phyloP scores from a whole-genome alignment of 2,888 invertebrate species.

The Hemicrepidius hirtus region DNA sequence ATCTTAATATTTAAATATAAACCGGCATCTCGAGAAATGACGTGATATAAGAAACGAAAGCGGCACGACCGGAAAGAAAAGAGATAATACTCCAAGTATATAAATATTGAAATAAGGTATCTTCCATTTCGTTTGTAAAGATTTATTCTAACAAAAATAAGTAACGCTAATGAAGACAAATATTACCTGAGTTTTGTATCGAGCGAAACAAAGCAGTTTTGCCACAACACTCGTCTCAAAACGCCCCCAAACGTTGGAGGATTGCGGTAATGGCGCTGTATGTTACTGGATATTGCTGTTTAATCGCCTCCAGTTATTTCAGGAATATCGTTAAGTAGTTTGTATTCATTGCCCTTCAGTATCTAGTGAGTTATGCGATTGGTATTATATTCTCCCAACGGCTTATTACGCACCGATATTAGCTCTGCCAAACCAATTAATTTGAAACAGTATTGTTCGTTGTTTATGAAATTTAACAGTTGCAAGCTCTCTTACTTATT shows the following conservation, averaged over 20 bases:
- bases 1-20: constrained; percentile 62
- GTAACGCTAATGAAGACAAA: constrained; percentile 58
- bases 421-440: constrained; percentile 49
- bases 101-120: constrained; percentile 61
- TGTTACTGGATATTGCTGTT: constrained; percentile 54
- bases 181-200: constrained; percentile 53
- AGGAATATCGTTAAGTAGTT: constrained; percentile 55
- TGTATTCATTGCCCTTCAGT: constrained; percentile 54
- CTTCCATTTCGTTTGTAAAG: constrained; percentile 53
- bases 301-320: constrained; percentile 54
- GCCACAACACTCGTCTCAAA: constrained; percentile 47
- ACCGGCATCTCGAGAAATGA: constrained; percentile 59
- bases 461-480: constrained; percentile 30
- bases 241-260: constrained; percentile 40
- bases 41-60: constrained; percentile 56
- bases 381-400: constrained; percentile 48
- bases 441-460: constrained; percentile 38
- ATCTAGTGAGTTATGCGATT: constrained; percentile 49
- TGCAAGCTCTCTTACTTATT: constrained; percentile 17
- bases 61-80: constrained; percentile 52
- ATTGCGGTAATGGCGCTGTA: constrained; percentile 53
- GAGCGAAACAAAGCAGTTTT: constrained; percentile 50
- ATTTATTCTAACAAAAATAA: constrained; percentile 55
- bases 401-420: constrained; percentile 48
- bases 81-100: constrained; percentile 57